Percentiles rank a stretch among this genome's conserved stretches.
Evolutionary conservation across 1,140 invertebrate species (phyloP).

Genomic region (Calosoma granatense): DNA sequence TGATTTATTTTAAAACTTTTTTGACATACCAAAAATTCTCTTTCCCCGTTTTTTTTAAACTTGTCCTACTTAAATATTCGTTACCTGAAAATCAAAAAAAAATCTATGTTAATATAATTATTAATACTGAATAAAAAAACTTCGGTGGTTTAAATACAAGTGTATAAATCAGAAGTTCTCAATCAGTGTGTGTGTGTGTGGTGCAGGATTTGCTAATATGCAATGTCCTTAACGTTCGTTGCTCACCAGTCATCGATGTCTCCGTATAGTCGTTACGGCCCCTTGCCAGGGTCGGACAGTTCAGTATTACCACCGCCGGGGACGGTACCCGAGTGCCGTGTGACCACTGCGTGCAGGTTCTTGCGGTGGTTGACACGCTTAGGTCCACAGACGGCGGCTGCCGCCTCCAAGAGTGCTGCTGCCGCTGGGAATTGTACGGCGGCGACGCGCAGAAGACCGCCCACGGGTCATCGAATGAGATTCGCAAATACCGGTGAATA

Average conservation of each 20-base stretch:
- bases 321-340: not conserved
- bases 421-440: not conserved
- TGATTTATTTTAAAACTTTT: too few relatives aligned
- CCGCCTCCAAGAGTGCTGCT: not conserved
- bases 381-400: conserved; percentile 27
- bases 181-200: too few relatives aligned
- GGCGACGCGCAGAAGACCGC: not conserved
- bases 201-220: too few relatives aligned
- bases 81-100: too few relatives aligned
- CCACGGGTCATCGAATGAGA: not conserved
- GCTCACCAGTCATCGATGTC: conserved; percentile 31
- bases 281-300: conserved; percentile 29
- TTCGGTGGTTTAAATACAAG: too few relatives aligned
- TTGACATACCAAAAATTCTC: too few relatives aligned
- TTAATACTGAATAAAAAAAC: too few relatives aligned
- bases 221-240: too few relatives aligned
- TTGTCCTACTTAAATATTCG: too few relatives aligned
- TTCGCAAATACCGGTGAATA: not conserved
- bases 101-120: too few relatives aligned
- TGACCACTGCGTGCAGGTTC: conserved; percentile 30
- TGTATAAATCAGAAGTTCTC: too few relatives aligned
- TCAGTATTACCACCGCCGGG: conserved; percentile 22
- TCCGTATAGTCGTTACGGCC: conserved; percentile 33
- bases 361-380: conserved; percentile 33
- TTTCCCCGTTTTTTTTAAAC: too few relatives aligned